Base-by-base conservation (phyloP, 2,113 vertebrate species). In the Hippocampus mohnikei region DNA sequence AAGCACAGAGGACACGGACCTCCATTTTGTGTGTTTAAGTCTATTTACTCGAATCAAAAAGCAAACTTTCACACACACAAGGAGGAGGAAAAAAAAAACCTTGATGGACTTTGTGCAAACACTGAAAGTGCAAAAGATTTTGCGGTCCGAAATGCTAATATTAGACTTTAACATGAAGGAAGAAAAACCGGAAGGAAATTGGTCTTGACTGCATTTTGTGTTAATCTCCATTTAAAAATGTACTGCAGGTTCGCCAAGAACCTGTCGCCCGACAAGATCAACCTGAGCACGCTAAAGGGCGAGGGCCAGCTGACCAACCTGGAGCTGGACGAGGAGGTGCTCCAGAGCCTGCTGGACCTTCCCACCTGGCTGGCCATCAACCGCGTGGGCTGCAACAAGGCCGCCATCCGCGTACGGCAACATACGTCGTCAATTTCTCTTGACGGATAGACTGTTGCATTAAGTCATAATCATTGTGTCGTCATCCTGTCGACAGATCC, bases 331-430 rank as follows among this genome's bases (percentile, higher is more conserved):
- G 96, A 99, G 90, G 96, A 98, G 82, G 97, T 98, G 6, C 94
- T 99, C 40, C 97, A 99, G 92, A 98, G 97, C 79, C 95, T 99
- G 94, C 88, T 99, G 84, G 97, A 99, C 88, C 92, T 99, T 87
- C 97, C 97, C 72, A 98, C 97, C 2, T 99, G 97, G 97, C 93
- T 99, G 71, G 95, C 97, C 76, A 98, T 99, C 92, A 99, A 94
- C 89, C 96, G 94, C 18, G 97, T 99, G 72, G 95, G 93, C 83
- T 99, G 97, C 87, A 99, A 99, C 91, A 98, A 98, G 88, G 97
- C 97, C 18, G 92, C 95, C 37, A 98, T 99, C 87, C 93, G 97
- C 92, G 97, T 99, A 33, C 27, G 58, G 5, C 15, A 7, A 8
- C 58, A 8, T 3, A 20, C 58, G 1, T 60, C 33, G 0, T 8